Conservation (phyloP, 2,888 invertebrate species). For the Ornithoptera priamus region DNA sequence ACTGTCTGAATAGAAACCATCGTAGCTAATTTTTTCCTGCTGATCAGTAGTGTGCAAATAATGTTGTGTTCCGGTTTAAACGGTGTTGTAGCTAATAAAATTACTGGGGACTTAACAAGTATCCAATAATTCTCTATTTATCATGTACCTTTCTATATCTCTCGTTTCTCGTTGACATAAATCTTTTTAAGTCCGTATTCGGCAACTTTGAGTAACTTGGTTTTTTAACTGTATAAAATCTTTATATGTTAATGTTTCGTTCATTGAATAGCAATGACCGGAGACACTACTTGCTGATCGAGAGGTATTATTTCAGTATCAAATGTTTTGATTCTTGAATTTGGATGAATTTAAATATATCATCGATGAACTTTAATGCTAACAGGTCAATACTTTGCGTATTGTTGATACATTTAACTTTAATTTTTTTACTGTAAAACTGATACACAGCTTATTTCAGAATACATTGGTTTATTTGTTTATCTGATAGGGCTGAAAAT, state of each 20-base stretch:
- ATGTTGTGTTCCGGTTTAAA: no score
- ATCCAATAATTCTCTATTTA: no score
- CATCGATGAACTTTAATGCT: not conserved
- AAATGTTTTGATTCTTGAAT: not conserved
- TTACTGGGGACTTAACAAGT: no score
- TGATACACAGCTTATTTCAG: not conserved
- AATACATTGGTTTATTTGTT: not conserved
- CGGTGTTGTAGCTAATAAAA: no score
- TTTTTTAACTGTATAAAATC: not conserved
- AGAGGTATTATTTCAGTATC: not conserved
- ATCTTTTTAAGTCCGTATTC: not conserved
- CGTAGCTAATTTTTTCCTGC: no score
- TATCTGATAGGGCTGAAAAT: not conserved
- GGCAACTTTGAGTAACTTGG: not conserved
- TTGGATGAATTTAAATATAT: not conserved
- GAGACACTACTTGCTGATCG: conserved; percentile 1
- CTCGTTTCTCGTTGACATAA: no score
- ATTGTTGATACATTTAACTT: not conserved
- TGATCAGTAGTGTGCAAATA: no score
- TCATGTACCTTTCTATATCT: no score
- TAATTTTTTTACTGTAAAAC: not conserved
- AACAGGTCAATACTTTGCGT: not conserved
- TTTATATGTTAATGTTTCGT: not conserved
- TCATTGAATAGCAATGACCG: not conserved
- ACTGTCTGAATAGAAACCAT: no score